Conservation (phyloP, 2,888 invertebrate genomes). For the Catocala fraxini region DNA sequence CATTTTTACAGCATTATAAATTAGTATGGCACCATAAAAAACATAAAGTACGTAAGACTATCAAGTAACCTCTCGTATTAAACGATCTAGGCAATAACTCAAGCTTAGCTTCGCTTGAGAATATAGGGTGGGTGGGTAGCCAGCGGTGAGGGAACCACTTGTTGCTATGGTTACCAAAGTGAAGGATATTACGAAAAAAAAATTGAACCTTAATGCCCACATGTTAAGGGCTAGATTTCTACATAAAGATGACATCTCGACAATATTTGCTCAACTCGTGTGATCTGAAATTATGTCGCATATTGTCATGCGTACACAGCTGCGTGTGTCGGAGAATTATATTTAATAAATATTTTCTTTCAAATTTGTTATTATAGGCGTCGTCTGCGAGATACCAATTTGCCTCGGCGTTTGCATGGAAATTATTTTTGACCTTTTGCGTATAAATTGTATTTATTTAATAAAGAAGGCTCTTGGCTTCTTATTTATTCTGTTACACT, state of each 20-base stretch:
- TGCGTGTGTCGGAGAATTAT: slow-evolving; percentile 32
- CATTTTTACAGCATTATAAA: slow-evolving; percentile 13
- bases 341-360: slow-evolving; percentile 26
- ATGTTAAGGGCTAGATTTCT: slow-evolving; percentile 32
- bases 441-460: not conserved
- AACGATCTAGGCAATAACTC: slow-evolving; percentile 73
- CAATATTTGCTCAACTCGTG: slow-evolving; percentile 45
- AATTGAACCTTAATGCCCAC: slow-evolving; percentile 23
- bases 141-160: slow-evolving; percentile 65
- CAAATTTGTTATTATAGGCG: slow-evolving; percentile 11
- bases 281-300: slow-evolving; percentile 57
- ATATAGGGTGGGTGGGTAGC: slow-evolving; percentile 50
- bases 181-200: slow-evolving; percentile 5
- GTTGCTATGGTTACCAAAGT: slow-evolving; percentile 73
- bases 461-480: too few relatives aligned
- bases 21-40: slow-evolving; percentile 16
- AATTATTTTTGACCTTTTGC: slow-evolving; percentile 2
- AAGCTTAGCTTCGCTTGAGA: slow-evolving; percentile 61
- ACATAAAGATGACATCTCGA: slow-evolving; percentile 17
- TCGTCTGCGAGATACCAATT: slow-evolving; percentile 7
- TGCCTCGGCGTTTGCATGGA: not conserved
- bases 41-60: slow-evolving; percentile 22
- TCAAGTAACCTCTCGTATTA: slow-evolving; percentile 54
- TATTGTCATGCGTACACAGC: slow-evolving; percentile 49
- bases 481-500: too few relatives aligned